Base-by-base conservation (phyloP, 2,797 vertebrate species). In the Squalus acanthias region DNA sequence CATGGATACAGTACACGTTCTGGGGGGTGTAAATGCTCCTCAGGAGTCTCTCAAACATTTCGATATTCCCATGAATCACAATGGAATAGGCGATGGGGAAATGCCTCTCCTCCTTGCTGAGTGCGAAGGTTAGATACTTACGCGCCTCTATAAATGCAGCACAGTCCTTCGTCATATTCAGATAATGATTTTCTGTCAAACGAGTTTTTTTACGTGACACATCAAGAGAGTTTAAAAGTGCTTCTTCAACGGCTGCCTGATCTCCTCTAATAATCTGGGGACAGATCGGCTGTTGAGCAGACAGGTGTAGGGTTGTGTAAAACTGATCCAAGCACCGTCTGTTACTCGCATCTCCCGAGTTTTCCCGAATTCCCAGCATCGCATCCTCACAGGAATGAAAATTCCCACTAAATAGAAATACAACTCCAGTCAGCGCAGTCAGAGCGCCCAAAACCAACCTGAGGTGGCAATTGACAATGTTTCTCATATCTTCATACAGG, bases 1-100 rank as follows among this genome's bases (percentile, higher is more conserved):
- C 96, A 0, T 99, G 99, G 65, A 99, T 96, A 12, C 99, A 99
- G 97, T 99, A 99, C 65, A 98, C 96, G 74, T 99, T 99, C 97
- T 99, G 98, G 33, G 98, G 98, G 50, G 97, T n/a, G 88, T 99
- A 99, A 96, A 99, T 67, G 15, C 98, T 97, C 76, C 98, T 97
- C 0, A 99, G 97, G 13, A 99, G 98, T 69, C 98, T 97, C 96
- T 99, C 98, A 82, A 99, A 99, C 98, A 98, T 98, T 96, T 98
- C 98, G 1, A 98, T 98, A 50, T 98, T 98, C 0, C 98, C 97
- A 4, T 99, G 98, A 92, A 99, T 97, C 97, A 99, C 98, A 97
- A 99, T 98, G 22, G 98, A 99, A 96, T 98, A 99, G 0, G 99
- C 98, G 2, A 99, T 98, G 0, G 99, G 98, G 67, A 98, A 99